These are phyloP conservation scores for Diplolepis rosae DNA, from an alignment of 2,888 invertebrate species.

Conservation along the genomic window DNA sequence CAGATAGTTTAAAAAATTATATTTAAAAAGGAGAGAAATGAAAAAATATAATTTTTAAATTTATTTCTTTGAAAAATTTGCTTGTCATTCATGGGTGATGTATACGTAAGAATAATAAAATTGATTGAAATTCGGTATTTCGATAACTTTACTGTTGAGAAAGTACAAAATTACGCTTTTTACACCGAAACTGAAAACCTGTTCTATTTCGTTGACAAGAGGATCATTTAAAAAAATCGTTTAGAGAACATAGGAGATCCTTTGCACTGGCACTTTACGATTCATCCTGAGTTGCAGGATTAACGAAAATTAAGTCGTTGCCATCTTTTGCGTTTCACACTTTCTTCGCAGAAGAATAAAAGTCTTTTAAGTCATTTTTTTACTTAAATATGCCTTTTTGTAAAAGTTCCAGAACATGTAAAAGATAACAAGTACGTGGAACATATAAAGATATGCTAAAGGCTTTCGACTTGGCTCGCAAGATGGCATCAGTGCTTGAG, in stretches of 20 bases:
- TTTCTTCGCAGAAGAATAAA: background rate
- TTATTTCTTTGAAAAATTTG: too few relatives aligned
- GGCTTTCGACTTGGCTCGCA: slow-evolving; percentile 76
- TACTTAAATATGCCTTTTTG: slow-evolving; percentile 75
- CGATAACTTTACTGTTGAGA: slow-evolving; percentile 46
- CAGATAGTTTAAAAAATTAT: too few relatives aligned
- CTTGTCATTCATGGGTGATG: too few relatives aligned
- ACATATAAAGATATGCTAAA: slow-evolving; percentile 76
- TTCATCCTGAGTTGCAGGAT: background rate
- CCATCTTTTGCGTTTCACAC: background rate
- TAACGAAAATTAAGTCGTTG: slow-evolving; percentile 15
- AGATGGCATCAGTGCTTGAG: slow-evolving; percentile 76
- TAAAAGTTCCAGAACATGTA: slow-evolving; percentile 85
- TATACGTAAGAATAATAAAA: too few relatives aligned
- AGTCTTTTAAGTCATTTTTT: slow-evolving; percentile 58
- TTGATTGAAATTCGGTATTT: background rate
- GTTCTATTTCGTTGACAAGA: background rate
- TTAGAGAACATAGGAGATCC: background rate
- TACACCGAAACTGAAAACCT: slow-evolving; percentile 25
- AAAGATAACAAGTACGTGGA: slow-evolving; percentile 80
- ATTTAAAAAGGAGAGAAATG: too few relatives aligned
- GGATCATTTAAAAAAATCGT: background rate
- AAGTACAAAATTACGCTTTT: slow-evolving; percentile 50
- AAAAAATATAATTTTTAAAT: too few relatives aligned
- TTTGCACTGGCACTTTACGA: background rate